phyloP scores from a whole-genome alignment of 2,888 invertebrate species.

The Acrocyrtus sp. region DNA sequence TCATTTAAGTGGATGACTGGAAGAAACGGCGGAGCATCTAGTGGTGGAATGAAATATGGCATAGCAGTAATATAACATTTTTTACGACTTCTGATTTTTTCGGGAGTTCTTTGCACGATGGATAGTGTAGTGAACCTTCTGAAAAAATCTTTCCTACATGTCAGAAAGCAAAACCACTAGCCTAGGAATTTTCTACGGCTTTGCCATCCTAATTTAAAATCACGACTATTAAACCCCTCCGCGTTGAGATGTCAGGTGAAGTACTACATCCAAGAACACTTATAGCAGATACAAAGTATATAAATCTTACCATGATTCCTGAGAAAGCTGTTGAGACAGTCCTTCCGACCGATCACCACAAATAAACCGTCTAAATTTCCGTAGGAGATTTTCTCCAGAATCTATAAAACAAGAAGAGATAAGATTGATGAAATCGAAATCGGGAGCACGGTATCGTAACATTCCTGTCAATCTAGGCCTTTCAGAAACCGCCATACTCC shows the following conservation, averaged over 20 bases:
- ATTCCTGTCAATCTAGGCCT: neutral
- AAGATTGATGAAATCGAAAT: neutral
- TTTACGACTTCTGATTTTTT: neutral
- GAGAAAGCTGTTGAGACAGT: slow-evolving; percentile 29
- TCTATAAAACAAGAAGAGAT: slow-evolving; percentile 35
- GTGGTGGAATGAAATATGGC: neutral
- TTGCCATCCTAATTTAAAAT: neutral
- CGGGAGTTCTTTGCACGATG: neutral
- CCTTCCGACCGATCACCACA: slow-evolving; percentile 23
- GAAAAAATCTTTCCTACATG: neutral
- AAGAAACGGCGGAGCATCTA: neutral
- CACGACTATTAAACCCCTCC: neutral
- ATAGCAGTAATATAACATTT: neutral
- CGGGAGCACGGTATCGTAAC: neutral
- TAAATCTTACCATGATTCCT: slow-evolving; percentile 30
- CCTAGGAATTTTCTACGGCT: neutral
- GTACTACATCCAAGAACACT: neutral
- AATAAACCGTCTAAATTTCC: slow-evolving; percentile 39
- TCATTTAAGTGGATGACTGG: neutral
- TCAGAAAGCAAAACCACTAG: neutral
- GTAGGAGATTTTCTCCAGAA: slow-evolving; percentile 34
- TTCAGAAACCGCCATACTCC: neutral
- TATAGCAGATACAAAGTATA: neutral
- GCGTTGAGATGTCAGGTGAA: too few relatives aligned
- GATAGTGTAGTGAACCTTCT: neutral